Evolutionary conservation across 2,888 invertebrate genomes (phyloP).

Genomic region (Hedya salicella): DNA sequence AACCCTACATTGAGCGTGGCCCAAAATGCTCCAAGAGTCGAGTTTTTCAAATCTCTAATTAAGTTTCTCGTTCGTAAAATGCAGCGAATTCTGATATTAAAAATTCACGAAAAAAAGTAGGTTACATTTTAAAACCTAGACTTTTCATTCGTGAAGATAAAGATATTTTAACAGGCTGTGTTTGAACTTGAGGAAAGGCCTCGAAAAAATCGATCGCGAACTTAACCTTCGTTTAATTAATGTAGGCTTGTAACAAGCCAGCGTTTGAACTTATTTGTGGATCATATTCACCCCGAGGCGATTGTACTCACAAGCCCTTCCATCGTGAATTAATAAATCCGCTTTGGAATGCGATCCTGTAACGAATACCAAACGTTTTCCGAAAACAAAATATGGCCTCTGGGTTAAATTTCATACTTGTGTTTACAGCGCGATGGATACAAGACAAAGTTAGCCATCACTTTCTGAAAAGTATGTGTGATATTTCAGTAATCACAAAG

Average conservation of each 20-base stretch:
- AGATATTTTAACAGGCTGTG: slow-evolving; percentile 6
- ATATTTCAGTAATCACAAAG: no score
- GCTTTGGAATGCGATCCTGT: slow-evolving; percentile 20
- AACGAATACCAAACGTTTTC: slow-evolving; percentile 16
- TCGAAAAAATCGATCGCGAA: slow-evolving; percentile 19
- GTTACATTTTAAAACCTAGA: no score
- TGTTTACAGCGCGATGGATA: no score
- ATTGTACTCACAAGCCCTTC: slow-evolving; percentile 6
- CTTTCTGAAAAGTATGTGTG: no score
- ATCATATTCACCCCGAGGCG: slow-evolving; percentile 2
- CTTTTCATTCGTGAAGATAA: slow-evolving; percentile 1
- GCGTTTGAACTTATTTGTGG: slow-evolving; percentile 12
- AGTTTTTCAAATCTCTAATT: slow-evolving; percentile 13
- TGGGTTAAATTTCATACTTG: neutral
- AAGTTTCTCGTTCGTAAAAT: neutral
- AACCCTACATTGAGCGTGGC: no score
- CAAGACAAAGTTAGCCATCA: no score
- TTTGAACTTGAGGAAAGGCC: slow-evolving; percentile 17
- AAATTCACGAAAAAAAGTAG: slow-evolving; percentile 11
- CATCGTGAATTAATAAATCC: slow-evolving; percentile 22
- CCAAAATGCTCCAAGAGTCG: no score
- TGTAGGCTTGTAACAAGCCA: slow-evolving; percentile 9
- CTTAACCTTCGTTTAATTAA: slow-evolving; percentile 6
- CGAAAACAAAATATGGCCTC: slow-evolving; percentile 11
- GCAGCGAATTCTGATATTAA: neutral